phyloP scores from a whole-genome alignment of 2,888 invertebrate genomes.

The Brachynemurus nebulosus region DNA sequence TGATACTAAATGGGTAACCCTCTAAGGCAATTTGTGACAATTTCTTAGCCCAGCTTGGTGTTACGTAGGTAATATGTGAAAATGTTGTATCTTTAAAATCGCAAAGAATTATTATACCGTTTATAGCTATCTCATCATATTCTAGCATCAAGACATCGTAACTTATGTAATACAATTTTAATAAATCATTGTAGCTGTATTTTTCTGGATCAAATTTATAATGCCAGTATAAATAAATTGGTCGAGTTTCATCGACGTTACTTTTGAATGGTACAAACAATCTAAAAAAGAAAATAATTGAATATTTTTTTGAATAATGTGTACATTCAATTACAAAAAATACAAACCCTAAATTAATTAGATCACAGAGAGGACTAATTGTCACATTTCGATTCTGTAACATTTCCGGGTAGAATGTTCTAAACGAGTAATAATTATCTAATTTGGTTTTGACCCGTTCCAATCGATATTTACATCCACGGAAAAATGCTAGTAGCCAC shows the following conservation, averaged over 20 bases:
- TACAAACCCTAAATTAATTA: slow-evolving; percentile 18
- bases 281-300: slow-evolving; percentile 13
- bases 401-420: slow-evolving; percentile 38
- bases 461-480: slow-evolving; percentile 50
- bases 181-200: slow-evolving; percentile 33
- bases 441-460: slow-evolving; percentile 47
- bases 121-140: slow-evolving; percentile 42
- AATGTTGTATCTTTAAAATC: slow-evolving; percentile 40
- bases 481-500: slow-evolving; percentile 44
- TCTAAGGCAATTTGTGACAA: slow-evolving; percentile 34
- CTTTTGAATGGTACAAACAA: slow-evolving; percentile 25
- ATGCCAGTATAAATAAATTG: slow-evolving; percentile 36
- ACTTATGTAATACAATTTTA: slow-evolving; percentile 38
- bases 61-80: slow-evolving; percentile 41
- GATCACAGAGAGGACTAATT: slow-evolving; percentile 19
- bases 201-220: slow-evolving; percentile 35
- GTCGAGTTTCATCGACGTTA: slow-evolving; percentile 30
- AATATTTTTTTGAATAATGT: background rate
- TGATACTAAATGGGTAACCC: slow-evolving; percentile 43
- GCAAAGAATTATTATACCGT: slow-evolving; percentile 38
- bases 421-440: slow-evolving; percentile 41
- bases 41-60: slow-evolving; percentile 44
- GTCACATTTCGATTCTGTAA: slow-evolving; percentile 30
- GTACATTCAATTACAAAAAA: background rate
- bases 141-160: slow-evolving; percentile 43